Conservation (phyloP, 64 coral and sea anemone genomes). For the Stichodactyla mertensii region DNA sequence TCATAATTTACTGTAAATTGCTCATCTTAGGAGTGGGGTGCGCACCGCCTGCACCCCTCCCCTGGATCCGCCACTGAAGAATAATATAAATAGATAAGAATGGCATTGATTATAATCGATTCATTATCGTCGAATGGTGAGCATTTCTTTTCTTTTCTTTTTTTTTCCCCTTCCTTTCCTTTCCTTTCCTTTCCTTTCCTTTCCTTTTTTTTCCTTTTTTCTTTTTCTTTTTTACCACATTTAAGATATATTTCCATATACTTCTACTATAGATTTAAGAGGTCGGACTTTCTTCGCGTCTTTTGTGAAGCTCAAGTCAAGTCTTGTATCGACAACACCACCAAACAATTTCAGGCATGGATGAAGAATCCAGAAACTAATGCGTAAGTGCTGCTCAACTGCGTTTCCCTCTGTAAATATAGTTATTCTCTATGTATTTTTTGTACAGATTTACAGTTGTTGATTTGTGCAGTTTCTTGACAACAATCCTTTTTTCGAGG, state of each 20-base stretch:
- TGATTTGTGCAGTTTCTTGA: no score
- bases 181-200: not conserved
- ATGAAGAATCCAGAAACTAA: conserved; percentile 48
- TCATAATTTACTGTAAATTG: not conserved
- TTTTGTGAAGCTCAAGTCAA: conserved; percentile 22
- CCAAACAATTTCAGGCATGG: conserved; percentile 44
- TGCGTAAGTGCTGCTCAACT: conserved; percentile 32
- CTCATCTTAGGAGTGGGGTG: not conserved
- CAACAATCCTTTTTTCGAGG: no score
- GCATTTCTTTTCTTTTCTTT: not conserved
- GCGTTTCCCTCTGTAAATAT: no score
- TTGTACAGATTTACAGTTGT: no score
- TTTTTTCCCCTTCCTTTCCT: no score
- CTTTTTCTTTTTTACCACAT: not conserved
- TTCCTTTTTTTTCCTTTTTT: not conserved
- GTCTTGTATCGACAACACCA: conserved; percentile 19
- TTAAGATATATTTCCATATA: not conserved
- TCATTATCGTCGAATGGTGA: no score
- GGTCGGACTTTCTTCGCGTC: conserved; percentile 11
- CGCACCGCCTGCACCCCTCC: no score
- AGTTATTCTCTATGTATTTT: no score
- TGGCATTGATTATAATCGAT: no score
- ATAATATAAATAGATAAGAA: not conserved
- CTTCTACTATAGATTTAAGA: not conserved
- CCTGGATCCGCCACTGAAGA: not conserved